These are phyloP conservation scores for Cirrhinus molitorella DNA, from an alignment of 2,797 vertebrate genomes.

Conservation along the genomic window DNA sequence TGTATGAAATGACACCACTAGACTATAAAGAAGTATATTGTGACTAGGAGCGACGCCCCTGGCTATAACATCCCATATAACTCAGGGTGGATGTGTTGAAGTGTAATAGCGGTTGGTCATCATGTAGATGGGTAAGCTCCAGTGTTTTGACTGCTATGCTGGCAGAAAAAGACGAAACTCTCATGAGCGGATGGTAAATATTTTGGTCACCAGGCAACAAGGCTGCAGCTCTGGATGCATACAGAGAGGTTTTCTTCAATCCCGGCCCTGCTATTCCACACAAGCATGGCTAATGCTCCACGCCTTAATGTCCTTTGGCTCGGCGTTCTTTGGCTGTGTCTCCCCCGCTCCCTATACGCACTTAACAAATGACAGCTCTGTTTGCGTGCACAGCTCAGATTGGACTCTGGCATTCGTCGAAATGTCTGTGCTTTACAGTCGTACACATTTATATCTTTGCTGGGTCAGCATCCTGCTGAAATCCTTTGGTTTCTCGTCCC, in stretches of 20 bases:
- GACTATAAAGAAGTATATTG: neutral
- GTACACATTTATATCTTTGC: neutral
- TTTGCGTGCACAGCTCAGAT: neutral
- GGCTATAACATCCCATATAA: conserved; percentile 26
- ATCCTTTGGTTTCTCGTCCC: neutral
- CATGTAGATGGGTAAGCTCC: conserved; percentile 70
- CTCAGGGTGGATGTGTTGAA: conserved; percentile 7
- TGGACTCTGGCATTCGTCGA: conserved; percentile 12
- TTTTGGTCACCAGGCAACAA: conserved; percentile 80
- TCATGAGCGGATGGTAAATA: conserved; percentile 79
- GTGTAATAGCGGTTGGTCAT: neutral
- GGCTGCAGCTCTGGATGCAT: conserved; percentile 68
- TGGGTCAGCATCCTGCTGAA: conserved; percentile 11
- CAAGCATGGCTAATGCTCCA: conserved; percentile 51
- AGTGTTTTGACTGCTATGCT: conserved; percentile 72
- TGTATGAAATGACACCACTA: neutral
- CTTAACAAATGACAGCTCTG: conserved; percentile 46
- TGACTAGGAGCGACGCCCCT: neutral
- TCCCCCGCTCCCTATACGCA: conserved; percentile 59
- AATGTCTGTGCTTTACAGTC: neutral
- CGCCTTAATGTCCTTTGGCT: conserved; percentile 62
- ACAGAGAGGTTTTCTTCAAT: conserved; percentile 75
- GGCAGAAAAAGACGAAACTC: conserved; percentile 55
- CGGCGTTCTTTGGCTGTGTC: conserved; percentile 43
- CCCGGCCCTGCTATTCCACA: conserved; percentile 62